A percentile compares a stretch with the other conserved stretches of the same genome.
These are phyloP conservation scores for Thaumatotibia leucotreta DNA, from an alignment of 1,140 invertebrate species.

Conservation along the genomic window DNA sequence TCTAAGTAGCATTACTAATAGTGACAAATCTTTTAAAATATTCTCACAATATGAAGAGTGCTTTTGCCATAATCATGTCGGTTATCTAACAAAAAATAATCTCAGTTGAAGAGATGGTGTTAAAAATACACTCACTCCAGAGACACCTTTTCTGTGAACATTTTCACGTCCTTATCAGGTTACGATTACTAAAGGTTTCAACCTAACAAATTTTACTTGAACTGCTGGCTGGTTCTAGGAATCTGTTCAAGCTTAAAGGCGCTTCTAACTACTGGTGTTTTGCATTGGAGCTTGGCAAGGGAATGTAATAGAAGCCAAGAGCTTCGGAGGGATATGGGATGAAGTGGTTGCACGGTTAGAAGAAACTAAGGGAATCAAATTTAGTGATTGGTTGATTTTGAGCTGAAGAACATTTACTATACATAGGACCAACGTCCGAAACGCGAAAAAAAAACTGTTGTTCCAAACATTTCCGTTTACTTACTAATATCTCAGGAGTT, in stretches of 20 bases:
- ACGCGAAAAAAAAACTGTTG: too few species aligned
- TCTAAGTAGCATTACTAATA: too few species aligned
- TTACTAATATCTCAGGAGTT: too few species aligned
- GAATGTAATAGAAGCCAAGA: neutral
- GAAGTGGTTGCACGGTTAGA: neutral
- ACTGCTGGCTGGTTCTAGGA: too few species aligned
- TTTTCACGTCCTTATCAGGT: slow-evolving; percentile 51
- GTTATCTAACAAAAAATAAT: slow-evolving; percentile 5
- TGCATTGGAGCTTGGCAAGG: too few species aligned
- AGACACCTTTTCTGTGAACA: slow-evolving; percentile 61
- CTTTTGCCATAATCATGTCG: slow-evolving; percentile 3
- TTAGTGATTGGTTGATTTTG: neutral
- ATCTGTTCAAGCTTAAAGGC: too few species aligned
- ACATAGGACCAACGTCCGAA: too few species aligned
- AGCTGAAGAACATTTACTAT: too few species aligned
- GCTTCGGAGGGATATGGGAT: neutral
- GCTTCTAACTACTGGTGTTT: neutral
- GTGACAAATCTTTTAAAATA: neutral
- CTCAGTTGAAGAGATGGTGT: slow-evolving; percentile 29
- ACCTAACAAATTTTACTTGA: neutral
- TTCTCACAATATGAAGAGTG: neutral
- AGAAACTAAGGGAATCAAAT: neutral
- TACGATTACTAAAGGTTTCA: neutral
- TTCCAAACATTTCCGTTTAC: too few species aligned
- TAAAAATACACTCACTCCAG: slow-evolving; percentile 44